These are phyloP conservation scores for Masnerella sp. DNA, from an alignment of 2,888 invertebrate species.

Conservation along the genomic window DNA sequence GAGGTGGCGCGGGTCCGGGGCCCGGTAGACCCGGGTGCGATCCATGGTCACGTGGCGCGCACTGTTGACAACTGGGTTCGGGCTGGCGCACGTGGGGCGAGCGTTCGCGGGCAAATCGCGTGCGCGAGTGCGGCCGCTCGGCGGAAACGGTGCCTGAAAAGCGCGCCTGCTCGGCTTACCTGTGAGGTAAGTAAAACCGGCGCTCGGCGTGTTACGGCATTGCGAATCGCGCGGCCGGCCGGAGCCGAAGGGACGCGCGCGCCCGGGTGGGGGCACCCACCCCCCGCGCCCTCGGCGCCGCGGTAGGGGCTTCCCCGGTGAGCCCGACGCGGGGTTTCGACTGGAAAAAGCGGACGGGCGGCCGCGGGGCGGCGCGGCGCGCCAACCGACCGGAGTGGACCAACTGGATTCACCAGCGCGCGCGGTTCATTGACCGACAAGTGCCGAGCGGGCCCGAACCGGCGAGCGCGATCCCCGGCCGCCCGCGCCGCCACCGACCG, in stretches of 20 bases:
- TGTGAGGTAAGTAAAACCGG: slow-evolving; percentile 77
- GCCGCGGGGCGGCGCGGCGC: slow-evolving; percentile 58
- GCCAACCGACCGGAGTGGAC: slow-evolving; percentile 76
- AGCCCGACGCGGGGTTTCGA: slow-evolving; percentile 62
- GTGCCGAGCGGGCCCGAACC: slow-evolving; percentile 69
- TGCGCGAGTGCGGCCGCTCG: slow-evolving; percentile 51
- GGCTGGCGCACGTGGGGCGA: slow-evolving; percentile 46
- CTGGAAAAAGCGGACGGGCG: slow-evolving; percentile 49
- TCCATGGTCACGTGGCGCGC: slow-evolving; percentile 45
- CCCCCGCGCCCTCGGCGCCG: slow-evolving; percentile 28
- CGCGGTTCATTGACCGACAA: slow-evolving; percentile 77
- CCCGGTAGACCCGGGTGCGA: slow-evolving; percentile 45
- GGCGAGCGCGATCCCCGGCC: slow-evolving; percentile 38
- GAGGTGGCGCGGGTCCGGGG: slow-evolving; percentile 26
- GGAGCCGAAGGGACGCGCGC: slow-evolving; percentile 49
- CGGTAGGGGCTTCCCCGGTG: slow-evolving; percentile 60
- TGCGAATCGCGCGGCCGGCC: slow-evolving; percentile 69
- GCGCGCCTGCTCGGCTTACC: slow-evolving; percentile 71
- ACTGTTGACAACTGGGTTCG: slow-evolving; percentile 25
- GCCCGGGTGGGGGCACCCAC: slow-evolving; percentile 41
- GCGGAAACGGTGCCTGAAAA: slow-evolving; percentile 51
- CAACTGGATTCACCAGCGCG: slow-evolving; percentile 77
- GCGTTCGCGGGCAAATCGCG: slow-evolving; percentile 61
- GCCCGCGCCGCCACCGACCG: slow-evolving; percentile 58
- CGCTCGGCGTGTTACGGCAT: slow-evolving; percentile 75